These are phyloP conservation scores for Paramuricea clavata DNA, from an alignment of 92 coral and sea anemone species.

Conservation along the genomic window DNA sequence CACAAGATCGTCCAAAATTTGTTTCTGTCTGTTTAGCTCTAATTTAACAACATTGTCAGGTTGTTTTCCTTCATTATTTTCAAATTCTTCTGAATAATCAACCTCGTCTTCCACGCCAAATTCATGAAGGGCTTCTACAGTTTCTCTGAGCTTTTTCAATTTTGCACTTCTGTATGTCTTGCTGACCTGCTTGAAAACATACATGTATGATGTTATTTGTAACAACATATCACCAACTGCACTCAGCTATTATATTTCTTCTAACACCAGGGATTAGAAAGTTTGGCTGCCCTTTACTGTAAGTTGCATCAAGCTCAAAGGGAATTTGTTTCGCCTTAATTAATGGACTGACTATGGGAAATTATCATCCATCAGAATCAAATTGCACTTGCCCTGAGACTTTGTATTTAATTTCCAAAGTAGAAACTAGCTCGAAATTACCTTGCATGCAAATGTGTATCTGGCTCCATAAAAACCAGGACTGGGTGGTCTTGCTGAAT, in stretches of 20 bases:
- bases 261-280: no score
- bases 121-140: conserved; percentile 74
- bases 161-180: conserved; percentile 77
- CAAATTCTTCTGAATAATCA: conserved; percentile 53
- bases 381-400: background rate
- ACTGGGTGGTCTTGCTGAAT: conserved; percentile 98
- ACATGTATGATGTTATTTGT: background rate
- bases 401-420: no score
- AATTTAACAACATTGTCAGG: conserved; percentile 70
- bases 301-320: no score
- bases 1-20: conserved; percentile 40
- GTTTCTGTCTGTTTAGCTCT: conserved; percentile 61
- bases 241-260: no score
- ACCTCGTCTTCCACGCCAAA: conserved; percentile 63
- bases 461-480: conserved; percentile 89
- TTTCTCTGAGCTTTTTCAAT: conserved; percentile 82
- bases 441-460: conserved; percentile 97
- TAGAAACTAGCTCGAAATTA: conserved; percentile 14
- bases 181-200: conserved; percentile 69
- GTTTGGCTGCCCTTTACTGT: no score
- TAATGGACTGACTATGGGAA: no score
- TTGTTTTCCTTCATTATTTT: conserved; percentile 52
- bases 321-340: no score
- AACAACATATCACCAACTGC: no score
- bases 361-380: no score